Percentiles rank a stretch among this genome's conserved stretches.
phyloP scores from a whole-genome alignment of 2,888 invertebrate genomes.

The Leptinotarsa juncta region DNA sequence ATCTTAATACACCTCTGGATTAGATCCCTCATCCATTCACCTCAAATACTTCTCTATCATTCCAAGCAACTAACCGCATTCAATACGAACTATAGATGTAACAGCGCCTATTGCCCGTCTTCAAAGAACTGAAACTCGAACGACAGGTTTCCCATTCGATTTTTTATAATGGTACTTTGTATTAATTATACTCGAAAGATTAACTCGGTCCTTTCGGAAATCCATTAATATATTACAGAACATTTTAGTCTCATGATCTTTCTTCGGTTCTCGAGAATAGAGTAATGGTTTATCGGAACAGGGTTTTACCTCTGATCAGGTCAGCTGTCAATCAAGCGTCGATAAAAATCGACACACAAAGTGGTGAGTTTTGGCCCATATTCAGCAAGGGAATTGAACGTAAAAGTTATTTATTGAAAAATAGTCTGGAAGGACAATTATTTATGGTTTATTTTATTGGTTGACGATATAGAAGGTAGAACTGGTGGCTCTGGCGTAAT shows the following conservation, averaged over 20 bases:
- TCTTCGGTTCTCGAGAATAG: slow-evolving; percentile 17
- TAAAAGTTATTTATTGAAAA: too few species aligned
- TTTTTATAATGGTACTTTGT: slow-evolving; percentile 40
- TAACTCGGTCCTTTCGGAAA: slow-evolving; percentile 34
- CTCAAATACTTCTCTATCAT: not conserved
- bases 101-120: slow-evolving; percentile 3
- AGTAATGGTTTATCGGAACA: slow-evolving; percentile 5
- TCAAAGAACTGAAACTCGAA: slow-evolving; percentile 35
- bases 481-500: too few species aligned
- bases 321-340: slow-evolving; percentile 16
- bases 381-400: too few species aligned
- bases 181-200: slow-evolving; percentile 42
- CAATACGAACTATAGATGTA: not conserved
- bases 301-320: slow-evolving; percentile 18
- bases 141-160: slow-evolving; percentile 39
- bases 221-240: slow-evolving; percentile 39
- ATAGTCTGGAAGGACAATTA: too few species aligned
- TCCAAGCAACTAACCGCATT: slow-evolving; percentile 11
- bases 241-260: slow-evolving; percentile 27
- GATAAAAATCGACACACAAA: slow-evolving; percentile 6
- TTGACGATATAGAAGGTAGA: too few species aligned
- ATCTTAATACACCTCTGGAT: not conserved
- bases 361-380: not conserved
- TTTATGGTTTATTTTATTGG: too few species aligned
- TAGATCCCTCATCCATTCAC: not conserved